phyloP scores from a whole-genome alignment of 2,797 vertebrate species.

The Tarsius wallacei region DNA sequence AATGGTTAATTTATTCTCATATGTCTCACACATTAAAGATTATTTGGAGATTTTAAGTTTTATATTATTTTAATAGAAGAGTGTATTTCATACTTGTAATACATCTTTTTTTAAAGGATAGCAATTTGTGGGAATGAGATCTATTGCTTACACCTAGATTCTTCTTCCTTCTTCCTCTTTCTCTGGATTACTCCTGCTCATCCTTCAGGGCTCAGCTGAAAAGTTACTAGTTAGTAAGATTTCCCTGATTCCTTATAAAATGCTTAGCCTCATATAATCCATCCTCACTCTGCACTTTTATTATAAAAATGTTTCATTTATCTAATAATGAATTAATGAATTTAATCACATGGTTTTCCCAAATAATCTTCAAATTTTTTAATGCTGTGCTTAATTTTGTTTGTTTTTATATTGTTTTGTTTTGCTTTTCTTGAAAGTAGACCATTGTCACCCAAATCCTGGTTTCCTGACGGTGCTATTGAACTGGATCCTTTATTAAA shows the following conservation, averaged over 20 bases:
- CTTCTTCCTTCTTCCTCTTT: not conserved
- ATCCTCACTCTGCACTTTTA: not conserved
- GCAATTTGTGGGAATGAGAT: not conserved
- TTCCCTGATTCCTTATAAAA: not conserved
- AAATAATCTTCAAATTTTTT: not conserved
- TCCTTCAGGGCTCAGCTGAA: not conserved
- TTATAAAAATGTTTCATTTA: not conserved
- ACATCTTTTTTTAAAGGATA: not conserved
- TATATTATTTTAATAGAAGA: not conserved
- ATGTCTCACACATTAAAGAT: constrained; percentile 1
- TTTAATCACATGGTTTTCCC: not conserved
- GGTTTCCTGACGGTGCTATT: not conserved
- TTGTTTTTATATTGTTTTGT: not conserved
- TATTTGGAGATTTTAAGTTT: constrained; percentile 25
- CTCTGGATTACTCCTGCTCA: not conserved
- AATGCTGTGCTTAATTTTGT: not conserved
- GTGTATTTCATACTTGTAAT: not conserved
- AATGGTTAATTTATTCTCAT: not conserved
- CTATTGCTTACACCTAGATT: not conserved
- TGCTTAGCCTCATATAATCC: not conserved
- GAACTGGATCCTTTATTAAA: constrained; percentile 47
- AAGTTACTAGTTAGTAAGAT: not conserved
- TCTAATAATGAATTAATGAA: not conserved
- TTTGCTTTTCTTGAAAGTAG: constrained; percentile 47
- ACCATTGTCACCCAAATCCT: not conserved